These are phyloP conservation scores for Platycnemis pennipes DNA, from an alignment of 2,888 invertebrate species.

Conservation along the genomic window DNA sequence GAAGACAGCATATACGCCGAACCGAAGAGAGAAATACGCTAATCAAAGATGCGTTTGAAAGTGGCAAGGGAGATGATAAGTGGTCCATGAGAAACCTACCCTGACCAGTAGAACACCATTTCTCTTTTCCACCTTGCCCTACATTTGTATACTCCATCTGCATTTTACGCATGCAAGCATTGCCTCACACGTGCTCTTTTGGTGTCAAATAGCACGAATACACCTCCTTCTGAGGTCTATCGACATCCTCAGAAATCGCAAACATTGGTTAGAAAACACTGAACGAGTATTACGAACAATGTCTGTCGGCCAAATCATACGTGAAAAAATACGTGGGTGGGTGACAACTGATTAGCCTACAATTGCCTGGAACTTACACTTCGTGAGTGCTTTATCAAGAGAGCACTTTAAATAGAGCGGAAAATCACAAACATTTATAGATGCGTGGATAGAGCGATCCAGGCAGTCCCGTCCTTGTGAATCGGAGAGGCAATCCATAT, in stretches of 20 bases:
- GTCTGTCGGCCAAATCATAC: neutral
- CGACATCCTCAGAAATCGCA: neutral
- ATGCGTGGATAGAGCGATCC: neutral
- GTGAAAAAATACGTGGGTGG: neutral
- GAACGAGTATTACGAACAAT: neutral
- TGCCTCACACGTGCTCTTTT: no score
- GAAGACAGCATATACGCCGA: no score
- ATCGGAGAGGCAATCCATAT: neutral
- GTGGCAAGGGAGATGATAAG: no score
- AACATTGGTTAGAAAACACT: neutral
- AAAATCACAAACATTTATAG: neutral
- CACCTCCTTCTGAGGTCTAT: no score
- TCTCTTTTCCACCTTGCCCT: no score
- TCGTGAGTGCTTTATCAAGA: neutral
- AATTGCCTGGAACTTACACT: neutral
- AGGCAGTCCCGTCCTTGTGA: neutral
- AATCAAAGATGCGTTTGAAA: no score
- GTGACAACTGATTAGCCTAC: neutral
- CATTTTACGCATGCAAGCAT: no score
- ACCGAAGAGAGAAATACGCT: no score
- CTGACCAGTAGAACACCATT: no score
- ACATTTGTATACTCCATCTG: no score
- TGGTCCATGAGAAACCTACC: no score
- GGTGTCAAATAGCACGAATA: no score
- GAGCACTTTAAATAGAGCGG: neutral